Evolutionary conservation across 1,140 invertebrate genomes (phyloP), one percentile per base, ranked within the genome.

Genomic region (Heliconius himera): DNA sequence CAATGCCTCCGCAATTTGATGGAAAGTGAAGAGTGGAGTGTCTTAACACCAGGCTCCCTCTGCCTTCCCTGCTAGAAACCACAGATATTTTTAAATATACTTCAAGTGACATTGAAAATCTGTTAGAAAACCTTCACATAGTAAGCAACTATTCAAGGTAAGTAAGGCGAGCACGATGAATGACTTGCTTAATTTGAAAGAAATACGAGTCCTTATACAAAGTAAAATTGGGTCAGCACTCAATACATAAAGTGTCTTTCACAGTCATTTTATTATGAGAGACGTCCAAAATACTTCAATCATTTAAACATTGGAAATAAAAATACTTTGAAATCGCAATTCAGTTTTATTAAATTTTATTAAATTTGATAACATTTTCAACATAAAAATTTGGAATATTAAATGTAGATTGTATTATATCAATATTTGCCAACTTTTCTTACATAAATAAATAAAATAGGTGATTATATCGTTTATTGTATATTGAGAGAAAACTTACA

Each of bases 171-270:
- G 26, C 13, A 73, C 78, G 73, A 76, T 76, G 70, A 76, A 70
- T 70, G 0, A 46, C 66, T 76, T 76, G 51, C 46, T 80, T 76
- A 71, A 80, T 80, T 80, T 76, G 51, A 29, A 76, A 75, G 77
- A 77, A 79, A 74, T 81, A 54, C 60, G 74, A 81, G 71, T 76
- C 60, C 49, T 78, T 79, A 80, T 41, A 73, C 72, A 80, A 82
- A 79, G 33, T 71, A 79, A 70, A 83, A 83, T 77, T 81, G 74
- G 82, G 82, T 83, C 77, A 79, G 77, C 75, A 76, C 72, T 81
- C 77, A 75, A 81, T 83, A 81, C 79, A 77, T 76, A 74, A 83
- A 83, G 79, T 78, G 79, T 83, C 79, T 83, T 81, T 78, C 74
- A 77, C 77, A 83, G 79, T 66, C 74, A 73, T 81, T 83, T 77